These are phyloP conservation scores for Nomada hirtipes DNA, from an alignment of 2,888 invertebrate genomes.

Conservation along the genomic window DNA sequence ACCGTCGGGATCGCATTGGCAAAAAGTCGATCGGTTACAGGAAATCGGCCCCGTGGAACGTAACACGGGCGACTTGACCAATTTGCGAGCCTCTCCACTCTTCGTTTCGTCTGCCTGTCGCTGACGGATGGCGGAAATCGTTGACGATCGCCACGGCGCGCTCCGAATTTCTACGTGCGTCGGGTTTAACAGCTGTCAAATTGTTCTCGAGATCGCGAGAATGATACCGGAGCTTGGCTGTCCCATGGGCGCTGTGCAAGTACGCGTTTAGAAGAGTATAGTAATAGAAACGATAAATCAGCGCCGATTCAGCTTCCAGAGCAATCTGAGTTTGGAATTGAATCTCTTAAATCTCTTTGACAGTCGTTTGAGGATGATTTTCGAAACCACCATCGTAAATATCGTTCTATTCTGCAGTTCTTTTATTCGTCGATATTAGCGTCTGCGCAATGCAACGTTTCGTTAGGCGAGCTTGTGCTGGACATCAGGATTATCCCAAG, in stretches of 20 bases:
- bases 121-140: slow-evolving; percentile 25
- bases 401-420: too few relatives aligned
- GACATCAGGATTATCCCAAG: background rate
- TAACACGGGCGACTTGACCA: slow-evolving; percentile 59
- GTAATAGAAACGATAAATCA: too few relatives aligned
- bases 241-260: too few relatives aligned
- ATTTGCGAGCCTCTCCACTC: slow-evolving; percentile 43
- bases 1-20: slow-evolving; percentile 18
- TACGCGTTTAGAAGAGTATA: too few relatives aligned
- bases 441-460: background rate
- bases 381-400: background rate
- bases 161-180: slow-evolving; percentile 14
- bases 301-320: too few relatives aligned
- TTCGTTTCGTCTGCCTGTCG: slow-evolving; percentile 50
- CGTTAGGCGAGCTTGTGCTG: background rate
- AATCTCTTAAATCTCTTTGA: too few relatives aligned
- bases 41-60: slow-evolving; percentile 51
- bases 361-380: too few relatives aligned
- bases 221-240: too few relatives aligned
- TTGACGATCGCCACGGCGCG: slow-evolving; percentile 10
- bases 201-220: background rate
- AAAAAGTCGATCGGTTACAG: slow-evolving; percentile 58
- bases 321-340: too few relatives aligned
- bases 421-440: too few relatives aligned
- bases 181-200: slow-evolving; percentile 31